Evolutionary conservation across 92 coral and sea anemone genomes (phyloP).

Genomic region (Desmophyllum pertusum): DNA sequence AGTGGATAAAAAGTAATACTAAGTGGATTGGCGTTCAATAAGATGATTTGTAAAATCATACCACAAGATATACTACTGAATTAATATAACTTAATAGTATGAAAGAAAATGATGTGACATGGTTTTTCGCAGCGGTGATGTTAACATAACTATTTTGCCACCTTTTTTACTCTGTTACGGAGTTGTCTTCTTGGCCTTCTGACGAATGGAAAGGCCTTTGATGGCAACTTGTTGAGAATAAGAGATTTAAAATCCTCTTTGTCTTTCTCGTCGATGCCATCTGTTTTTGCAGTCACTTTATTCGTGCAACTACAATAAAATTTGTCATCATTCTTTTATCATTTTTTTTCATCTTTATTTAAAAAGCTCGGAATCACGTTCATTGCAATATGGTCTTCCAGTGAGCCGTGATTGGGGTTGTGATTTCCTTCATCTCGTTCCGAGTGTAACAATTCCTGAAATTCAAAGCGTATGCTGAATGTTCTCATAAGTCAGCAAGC

Average conservation of each 20-base stretch:
- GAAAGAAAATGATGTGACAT: conserved; percentile 5
- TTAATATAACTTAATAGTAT: neutral
- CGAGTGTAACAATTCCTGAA: too few relatives aligned
- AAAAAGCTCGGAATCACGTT: too few relatives aligned
- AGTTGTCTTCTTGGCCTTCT: neutral
- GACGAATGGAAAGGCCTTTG: neutral
- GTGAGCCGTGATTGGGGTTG: too few relatives aligned
- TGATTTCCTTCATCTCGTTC: too few relatives aligned
- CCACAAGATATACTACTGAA: conserved; percentile 5
- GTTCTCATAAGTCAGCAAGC: too few relatives aligned
- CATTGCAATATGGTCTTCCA: too few relatives aligned
- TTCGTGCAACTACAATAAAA: conserved; percentile 9
- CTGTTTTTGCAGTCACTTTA: conserved; percentile 3
- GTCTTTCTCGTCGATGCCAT: conserved; percentile 7
- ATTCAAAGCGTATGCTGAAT: too few relatives aligned
- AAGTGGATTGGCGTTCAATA: conserved; percentile 22
- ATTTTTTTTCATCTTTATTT: neutral
- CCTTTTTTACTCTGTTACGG: conserved; percentile 10
- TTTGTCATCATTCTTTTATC: conserved; percentile 10
- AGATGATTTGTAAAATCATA: conserved; percentile 25
- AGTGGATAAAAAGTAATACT: conserved; percentile 11
- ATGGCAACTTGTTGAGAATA: neutral
- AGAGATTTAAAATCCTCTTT: neutral
- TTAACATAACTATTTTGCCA: neutral
- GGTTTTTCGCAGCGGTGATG: neutral